Conservation (phyloP, 1,140 invertebrate species). For the Mya arenaria region DNA sequence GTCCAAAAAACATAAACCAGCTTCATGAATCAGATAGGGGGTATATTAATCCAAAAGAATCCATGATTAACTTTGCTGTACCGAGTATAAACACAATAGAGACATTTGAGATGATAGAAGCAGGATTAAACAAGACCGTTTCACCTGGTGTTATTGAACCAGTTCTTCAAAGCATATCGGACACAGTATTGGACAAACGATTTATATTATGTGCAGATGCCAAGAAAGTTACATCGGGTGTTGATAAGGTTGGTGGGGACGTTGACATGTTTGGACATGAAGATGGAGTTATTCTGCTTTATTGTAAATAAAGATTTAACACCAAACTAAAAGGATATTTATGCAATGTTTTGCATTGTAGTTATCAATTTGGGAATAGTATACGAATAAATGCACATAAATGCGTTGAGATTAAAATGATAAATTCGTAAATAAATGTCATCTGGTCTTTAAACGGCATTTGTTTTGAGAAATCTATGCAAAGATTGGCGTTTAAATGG, state of each 20-base stretch:
- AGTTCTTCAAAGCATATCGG: neutral
- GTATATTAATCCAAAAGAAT: neutral
- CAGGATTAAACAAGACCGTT: neutral
- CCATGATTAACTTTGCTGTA: constrained; percentile 25
- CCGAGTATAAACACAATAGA: neutral
- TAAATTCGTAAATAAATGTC: too few relatives aligned
- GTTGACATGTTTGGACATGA: constrained; percentile 31
- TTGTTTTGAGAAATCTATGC: too few relatives aligned
- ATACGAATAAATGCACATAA: too few relatives aligned
- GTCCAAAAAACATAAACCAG: constrained; percentile 18
- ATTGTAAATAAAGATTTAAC: neutral
- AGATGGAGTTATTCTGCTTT: neutral
- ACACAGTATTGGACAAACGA: neutral
- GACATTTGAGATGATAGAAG: neutral
- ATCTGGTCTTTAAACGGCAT: too few relatives aligned
- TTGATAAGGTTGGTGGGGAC: constrained; percentile 13
- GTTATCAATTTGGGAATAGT: too few relatives aligned
- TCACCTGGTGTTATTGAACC: neutral
- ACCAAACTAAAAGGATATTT: too few relatives aligned
- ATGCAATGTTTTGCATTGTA: too few relatives aligned
- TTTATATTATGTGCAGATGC: constrained; percentile 29
- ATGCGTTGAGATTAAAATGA: too few relatives aligned
- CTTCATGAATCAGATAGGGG: neutral
- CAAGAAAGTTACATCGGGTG: constrained; percentile 16
- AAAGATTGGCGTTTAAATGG: too few relatives aligned